phyloP scores from a whole-genome alignment of 2,888 invertebrate species.

The Allygus modestus region DNA sequence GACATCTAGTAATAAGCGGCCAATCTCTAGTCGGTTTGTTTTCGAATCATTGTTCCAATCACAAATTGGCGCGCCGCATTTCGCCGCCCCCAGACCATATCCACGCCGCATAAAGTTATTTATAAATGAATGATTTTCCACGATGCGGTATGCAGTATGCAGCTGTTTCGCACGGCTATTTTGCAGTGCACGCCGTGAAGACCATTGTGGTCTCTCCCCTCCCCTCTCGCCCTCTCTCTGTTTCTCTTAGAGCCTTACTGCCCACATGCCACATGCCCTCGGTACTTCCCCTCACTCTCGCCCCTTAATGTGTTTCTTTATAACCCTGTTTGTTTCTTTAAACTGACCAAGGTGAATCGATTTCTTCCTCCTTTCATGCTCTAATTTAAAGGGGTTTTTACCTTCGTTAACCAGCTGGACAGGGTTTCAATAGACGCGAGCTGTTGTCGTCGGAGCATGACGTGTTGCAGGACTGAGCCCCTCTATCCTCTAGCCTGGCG shows the following conservation, averaged over 20 bases:
- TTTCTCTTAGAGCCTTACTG: neutral
- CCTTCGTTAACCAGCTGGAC: slow-evolving; percentile 1
- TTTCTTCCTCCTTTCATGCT: slow-evolving; percentile 41
- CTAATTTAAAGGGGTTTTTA: slow-evolving; percentile 1
- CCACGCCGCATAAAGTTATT: slow-evolving; percentile 47
- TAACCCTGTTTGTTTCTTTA: slow-evolving; percentile 9
- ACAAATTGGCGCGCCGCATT: neutral
- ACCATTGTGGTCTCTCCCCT: slow-evolving; percentile 16
- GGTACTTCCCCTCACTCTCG: neutral
- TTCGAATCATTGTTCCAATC: neutral
- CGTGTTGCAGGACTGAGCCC: no score
- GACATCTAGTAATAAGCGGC: no score
- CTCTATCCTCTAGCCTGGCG: no score
- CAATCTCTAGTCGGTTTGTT: no score
- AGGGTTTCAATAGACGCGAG: no score
- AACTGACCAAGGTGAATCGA: slow-evolving; percentile 43
- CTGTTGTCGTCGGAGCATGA: no score
- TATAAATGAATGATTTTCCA: slow-evolving; percentile 46
- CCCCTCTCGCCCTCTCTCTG: neutral
- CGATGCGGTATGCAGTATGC: slow-evolving; percentile 28
- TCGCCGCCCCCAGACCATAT: slow-evolving; percentile 22
- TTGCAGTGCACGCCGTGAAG: slow-evolving; percentile 58
- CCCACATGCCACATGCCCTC: neutral
- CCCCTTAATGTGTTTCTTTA: slow-evolving; percentile 47
- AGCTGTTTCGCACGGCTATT: slow-evolving; percentile 61